Evolutionary conservation across 2,888 invertebrate species (phyloP), one percentile per base, ranked within the genome.

Genomic region (Tetrapedia diversipes): DNA sequence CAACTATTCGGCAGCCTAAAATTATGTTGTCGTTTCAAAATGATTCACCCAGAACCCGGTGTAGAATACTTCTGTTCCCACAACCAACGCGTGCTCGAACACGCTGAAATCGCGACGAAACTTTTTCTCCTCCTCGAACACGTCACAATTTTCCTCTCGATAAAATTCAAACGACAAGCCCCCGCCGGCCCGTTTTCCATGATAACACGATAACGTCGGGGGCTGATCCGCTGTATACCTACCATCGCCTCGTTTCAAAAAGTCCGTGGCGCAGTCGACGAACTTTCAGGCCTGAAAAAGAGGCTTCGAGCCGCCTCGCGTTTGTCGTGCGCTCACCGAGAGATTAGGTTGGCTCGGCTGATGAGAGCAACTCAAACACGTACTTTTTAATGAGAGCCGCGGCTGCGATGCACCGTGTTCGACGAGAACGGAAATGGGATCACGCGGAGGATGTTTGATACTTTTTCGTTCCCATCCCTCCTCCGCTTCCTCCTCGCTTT

Each of bases 351-450:
- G 81, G 67, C 61, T 59, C 49, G 27, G 54, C 64, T 63, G 68
- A 73, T 29, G 73, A 83, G 71, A 73, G 84, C 84, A 79, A 71
- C 72, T 81, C 67, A 81, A 83, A 80, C 76, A 76, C 68, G 71
- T 73, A 73, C 71, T 81, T 84, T 82, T 82, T 79, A 83, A 84
- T 81, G 73, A 79, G 72, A 72, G 54, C 61, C 39, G 54, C 51
- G 63, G 64, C 57, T 24, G 37, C 69, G 64, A 71, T 72, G 56
- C 49, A 51, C 27, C 51, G 64, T 53, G 68, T 77, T 77, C 71
- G 64, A 74, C 69, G 56, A 51, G 66, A 73, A 37, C 51, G 69
- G 71, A 71, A 80, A 80, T 72, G 78, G 75, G 68, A 77, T 69
- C 75, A 76, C 56, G 43, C 57, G 54, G 49, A 32, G 54, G 27